Base-by-base conservation (phyloP, 2,113 vertebrate species). In the Carassius auratus region DNA sequence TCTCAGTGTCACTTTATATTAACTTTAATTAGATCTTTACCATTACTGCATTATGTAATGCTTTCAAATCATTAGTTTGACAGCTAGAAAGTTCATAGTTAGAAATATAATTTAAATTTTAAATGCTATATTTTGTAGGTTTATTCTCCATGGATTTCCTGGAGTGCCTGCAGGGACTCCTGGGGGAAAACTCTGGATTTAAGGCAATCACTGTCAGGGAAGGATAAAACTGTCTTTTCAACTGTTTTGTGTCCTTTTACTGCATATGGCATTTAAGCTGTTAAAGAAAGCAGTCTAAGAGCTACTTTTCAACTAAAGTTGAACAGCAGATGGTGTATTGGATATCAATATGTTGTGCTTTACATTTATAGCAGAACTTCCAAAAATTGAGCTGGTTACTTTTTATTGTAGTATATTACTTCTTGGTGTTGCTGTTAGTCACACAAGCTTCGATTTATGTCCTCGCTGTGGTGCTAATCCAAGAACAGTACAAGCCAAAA, bases 261-360 rank as follows among this genome's bases (percentile, higher is more conserved):
- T 75, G 45, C 75, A 66, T 74, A 36, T 81, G 83, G 23, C 79
- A 85, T 88, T 78, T 78, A 73, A 57, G 52, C 79, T 73, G 73
- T 85, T 78, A 71, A 83, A 83, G 79, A 79, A 85, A 64, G 75
- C 26, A 15, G 68, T 83, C 79, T 57, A 55, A 71, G 36, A 77
- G 73, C 77, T 79, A 79, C 21, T 62, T 42, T 85, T 80, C 61
- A 62, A 48, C 64, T 74, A 23, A 48, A 30, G 59, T 64, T 86
- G 48, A 66, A 87, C 61, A 80, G 45, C 57, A 9, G 12, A 15
- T 38, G 48, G 50, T 30, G 14, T 50, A 78, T 71, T 80, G 80
- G 85, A 79, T 74, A 81, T 78, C 80, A 88, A 66, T 85, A 84
- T 71, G 80, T 30, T 80, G 81, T n/a, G 64, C 48, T 80, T 77